Evolutionary conservation across 2,888 invertebrate genomes (phyloP).

Genomic region (Spatulosminthurus flaviceps): DNA sequence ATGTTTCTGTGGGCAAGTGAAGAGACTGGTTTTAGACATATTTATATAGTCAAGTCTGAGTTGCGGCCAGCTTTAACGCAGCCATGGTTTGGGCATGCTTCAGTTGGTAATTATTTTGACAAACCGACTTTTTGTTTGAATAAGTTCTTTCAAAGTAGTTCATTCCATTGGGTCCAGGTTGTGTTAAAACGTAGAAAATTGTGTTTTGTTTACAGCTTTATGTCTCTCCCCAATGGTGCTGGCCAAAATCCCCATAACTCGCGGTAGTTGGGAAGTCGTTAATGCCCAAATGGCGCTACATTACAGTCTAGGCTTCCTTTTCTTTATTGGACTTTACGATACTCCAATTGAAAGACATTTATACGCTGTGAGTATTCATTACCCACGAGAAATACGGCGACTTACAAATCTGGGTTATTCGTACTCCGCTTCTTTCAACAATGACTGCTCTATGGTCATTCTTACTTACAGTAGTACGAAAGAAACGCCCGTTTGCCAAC

Average conservation of each 20-base stretch:
- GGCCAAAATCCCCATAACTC: constrained; percentile 75
- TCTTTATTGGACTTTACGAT: constrained; percentile 90
- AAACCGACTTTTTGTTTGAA: too few relatives aligned
- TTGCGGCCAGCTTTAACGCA: constrained; percentile 65
- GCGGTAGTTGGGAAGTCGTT: constrained; percentile 93
- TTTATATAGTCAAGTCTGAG: constrained; percentile 80
- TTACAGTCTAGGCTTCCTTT: constrained; percentile 78
- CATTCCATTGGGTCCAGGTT: too few relatives aligned
- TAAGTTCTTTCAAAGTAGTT: too few relatives aligned
- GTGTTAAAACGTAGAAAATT: neutral
- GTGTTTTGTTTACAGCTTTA: constrained; percentile 45
- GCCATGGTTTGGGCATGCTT: constrained; percentile 51
- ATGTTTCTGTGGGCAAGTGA: constrained; percentile 93
- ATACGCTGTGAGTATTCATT: constrained; percentile 76
- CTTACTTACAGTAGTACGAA: constrained; percentile 71
- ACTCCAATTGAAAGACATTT: constrained; percentile 92
- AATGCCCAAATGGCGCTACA: constrained; percentile 90
- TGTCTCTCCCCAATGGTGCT: constrained; percentile 55
- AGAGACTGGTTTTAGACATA: constrained; percentile 87
- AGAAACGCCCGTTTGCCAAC: constrained; percentile 66
- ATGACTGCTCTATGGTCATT: constrained; percentile 71
- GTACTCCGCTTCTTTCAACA: constrained; percentile 81
- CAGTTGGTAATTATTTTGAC: constrained; percentile 30
- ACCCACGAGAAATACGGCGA: constrained; percentile 74
- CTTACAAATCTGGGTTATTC: constrained; percentile 71